Evolutionary conservation across 2,888 invertebrate genomes (phyloP).

Genomic region (Rotaria magnacalcarata): DNA sequence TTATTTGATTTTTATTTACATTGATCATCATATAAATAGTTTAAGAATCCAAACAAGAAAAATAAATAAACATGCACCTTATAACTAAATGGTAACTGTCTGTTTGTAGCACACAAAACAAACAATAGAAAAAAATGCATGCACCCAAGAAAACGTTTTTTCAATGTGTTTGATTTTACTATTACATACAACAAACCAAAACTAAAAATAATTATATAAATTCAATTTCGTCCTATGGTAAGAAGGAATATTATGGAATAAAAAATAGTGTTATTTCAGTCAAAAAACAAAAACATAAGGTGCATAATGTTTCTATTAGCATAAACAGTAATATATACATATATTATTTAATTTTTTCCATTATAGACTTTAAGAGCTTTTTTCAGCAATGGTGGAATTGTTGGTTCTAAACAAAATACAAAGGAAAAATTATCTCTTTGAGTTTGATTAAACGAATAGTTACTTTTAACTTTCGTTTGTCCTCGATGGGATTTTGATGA

Average conservation of each 20-base stretch:
- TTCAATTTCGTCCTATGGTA: not conserved
- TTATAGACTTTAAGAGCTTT: not conserved
- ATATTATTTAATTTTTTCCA: not conserved
- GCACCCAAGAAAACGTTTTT: not conserved
- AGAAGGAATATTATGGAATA: not conserved
- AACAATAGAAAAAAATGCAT: not conserved
- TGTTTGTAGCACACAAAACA: not conserved
- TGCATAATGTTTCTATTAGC: not conserved
- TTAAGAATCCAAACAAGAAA: not conserved
- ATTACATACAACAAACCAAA: conserved; percentile 7
- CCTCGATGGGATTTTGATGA: not conserved
- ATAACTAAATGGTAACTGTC: not conserved
- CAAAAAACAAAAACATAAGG: not conserved
- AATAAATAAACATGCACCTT: conserved; percentile 22
- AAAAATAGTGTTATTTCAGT: not conserved
- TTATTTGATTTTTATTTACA: not conserved
- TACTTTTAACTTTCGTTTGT: not conserved
- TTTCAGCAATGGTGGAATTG: not conserved
- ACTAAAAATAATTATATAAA: not conserved
- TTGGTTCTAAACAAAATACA: not conserved
- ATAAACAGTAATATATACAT: not conserved
- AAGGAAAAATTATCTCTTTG: not conserved
- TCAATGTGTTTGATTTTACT: not conserved
- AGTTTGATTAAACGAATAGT: too few relatives aligned
- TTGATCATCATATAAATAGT: conserved; percentile 13